Conservation (phyloP, 2,797 vertebrate genomes). For the Bufotes viridis region DNA sequence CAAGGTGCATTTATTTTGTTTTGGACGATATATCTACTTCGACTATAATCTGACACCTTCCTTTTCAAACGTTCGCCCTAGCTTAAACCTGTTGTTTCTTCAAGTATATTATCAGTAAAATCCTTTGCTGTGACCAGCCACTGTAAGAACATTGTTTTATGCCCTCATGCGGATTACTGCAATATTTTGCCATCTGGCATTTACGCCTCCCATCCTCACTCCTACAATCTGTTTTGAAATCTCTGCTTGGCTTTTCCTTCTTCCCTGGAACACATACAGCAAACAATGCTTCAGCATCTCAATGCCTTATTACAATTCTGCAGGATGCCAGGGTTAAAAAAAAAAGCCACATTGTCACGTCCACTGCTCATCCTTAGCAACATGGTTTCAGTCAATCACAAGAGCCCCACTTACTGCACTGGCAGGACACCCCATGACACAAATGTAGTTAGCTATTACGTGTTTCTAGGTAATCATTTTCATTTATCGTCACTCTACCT, state of each 20-base stretch:
- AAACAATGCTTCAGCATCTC: constrained; percentile 16
- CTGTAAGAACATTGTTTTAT: constrained; percentile 47
- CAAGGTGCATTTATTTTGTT: constrained; percentile 7
- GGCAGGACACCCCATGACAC: neutral
- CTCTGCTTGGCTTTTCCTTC: constrained; percentile 29
- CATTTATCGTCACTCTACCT: too few species aligned
- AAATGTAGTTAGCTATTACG: too few species aligned
- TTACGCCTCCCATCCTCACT: constrained; percentile 43
- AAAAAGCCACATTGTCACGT: neutral
- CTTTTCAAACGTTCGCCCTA: neutral
- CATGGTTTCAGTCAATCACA: neutral
- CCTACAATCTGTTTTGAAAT: constrained; percentile 41
- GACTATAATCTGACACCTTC: constrained; percentile 36
- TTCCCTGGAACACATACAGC: neutral
- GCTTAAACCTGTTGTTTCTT: constrained; percentile 42
- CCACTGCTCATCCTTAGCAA: neutral
- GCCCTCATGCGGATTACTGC: constrained; percentile 50
- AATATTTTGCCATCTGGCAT: constrained; percentile 51
- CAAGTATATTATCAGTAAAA: constrained; percentile 35
- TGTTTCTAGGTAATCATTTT: too few species aligned
- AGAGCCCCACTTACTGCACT: neutral
- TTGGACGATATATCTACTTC: neutral
- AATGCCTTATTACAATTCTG: constrained; percentile 10
- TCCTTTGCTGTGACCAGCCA: constrained; percentile 18
- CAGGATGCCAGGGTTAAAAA: constrained; percentile 11